Base-by-base conservation (phyloP, 2,888 invertebrate species). In the Acleris sparsana region DNA sequence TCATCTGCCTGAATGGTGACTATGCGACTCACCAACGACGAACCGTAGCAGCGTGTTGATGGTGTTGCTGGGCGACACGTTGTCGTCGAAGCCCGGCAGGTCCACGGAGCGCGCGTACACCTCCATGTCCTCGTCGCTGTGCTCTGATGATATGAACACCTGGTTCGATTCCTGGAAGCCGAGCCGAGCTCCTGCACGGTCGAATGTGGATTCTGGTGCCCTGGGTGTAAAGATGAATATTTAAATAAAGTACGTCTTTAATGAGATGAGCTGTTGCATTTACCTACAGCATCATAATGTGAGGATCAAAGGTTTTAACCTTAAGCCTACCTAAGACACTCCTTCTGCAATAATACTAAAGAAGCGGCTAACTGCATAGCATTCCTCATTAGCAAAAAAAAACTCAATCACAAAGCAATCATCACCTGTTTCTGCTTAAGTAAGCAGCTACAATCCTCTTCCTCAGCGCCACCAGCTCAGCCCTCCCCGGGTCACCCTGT, bases 81-180 rank as follows among this genome's bases (percentile, higher is more conserved):
- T 97, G 79, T 97, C 97, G 72, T 97, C 97, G 71, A 97, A 95
- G 2, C 97, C 96, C 2, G 96, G 96, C 48, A 97, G 90, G 84
- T 96, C 96, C 0, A 96, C 95, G 7, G 94, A 94, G 67, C 96
- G 92, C 0, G 96, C 96, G 93, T 95, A 96, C 57, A 95, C 93
- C 77, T 97, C 96, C 74, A 93, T 90, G 70, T 95, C 95, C 70
- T 96, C 96, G 73, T 96, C 96, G 56, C 95, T 95, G 65, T 94
- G 93, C 71, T 96, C 96, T 0, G 94, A 93, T 0, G 95, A 94
- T 0, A 94, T 90, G 57, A 94, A 93, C 63, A 93, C 87, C 66
- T 85, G 87, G 20, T 88, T 88, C 0, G 88, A 79, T 16, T 88
- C 84, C 13, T 85, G 81, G 74, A 87, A 87, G 0, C 89, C 89